phyloP scores from a whole-genome alignment of 2,797 vertebrate species.

The Phalloptychus januarius region DNA sequence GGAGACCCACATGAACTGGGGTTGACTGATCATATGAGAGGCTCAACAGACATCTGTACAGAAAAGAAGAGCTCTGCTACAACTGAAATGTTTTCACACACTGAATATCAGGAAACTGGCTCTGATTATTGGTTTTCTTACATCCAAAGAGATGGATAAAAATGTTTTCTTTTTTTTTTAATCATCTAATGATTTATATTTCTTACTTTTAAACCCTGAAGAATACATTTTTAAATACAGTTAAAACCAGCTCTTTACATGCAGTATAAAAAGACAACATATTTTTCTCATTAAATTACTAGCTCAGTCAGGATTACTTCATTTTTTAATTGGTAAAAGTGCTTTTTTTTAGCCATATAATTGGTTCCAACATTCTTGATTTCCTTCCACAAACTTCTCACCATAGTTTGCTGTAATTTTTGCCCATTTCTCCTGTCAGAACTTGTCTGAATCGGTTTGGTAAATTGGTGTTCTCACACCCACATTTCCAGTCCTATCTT shows the following conservation, averaged over 20 bases:
- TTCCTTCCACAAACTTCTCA: background rate
- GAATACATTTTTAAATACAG: background rate
- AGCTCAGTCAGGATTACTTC: background rate
- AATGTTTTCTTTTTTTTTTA: conserved; percentile 25
- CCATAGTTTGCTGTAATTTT: background rate
- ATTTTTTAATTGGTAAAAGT: background rate
- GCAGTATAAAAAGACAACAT: background rate
- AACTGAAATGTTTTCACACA: conserved; percentile 10
- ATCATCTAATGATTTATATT: conserved; percentile 29
- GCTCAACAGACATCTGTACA: conserved; percentile 38
- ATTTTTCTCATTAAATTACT: background rate
- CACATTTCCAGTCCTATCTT: background rate
- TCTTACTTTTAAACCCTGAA: background rate
- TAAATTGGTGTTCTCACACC: background rate
- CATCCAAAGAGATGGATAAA: conserved; percentile 1
- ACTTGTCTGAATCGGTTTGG: background rate
- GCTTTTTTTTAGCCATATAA: background rate
- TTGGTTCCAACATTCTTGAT: background rate
- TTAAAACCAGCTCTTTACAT: background rate
- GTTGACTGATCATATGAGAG: conserved; percentile 17
- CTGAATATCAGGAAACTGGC: conserved; percentile 8
- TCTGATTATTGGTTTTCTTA: conserved; percentile 25
- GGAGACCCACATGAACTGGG: conserved; percentile 34
- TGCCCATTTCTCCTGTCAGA: background rate
- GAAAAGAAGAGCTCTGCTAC: conserved; percentile 52